These are phyloP conservation scores for Aphodius sticticus DNA, from an alignment of 2,888 invertebrate genomes.

Conservation along the genomic window DNA sequence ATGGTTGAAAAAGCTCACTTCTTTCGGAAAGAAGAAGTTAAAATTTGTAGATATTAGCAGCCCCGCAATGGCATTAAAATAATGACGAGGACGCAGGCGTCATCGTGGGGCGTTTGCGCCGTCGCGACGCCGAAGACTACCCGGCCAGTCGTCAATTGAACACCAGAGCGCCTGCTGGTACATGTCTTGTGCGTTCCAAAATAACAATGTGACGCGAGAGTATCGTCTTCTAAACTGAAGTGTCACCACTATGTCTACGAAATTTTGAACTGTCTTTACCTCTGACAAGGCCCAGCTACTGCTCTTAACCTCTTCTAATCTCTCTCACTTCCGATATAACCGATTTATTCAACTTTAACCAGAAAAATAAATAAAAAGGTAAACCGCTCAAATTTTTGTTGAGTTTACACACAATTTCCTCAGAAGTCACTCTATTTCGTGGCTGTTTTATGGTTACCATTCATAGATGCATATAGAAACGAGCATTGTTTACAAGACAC, in stretches of 20 bases:
- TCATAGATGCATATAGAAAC: neutral
- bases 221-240: slow-evolving; percentile 8
- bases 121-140: slow-evolving; percentile 47
- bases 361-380: neutral
- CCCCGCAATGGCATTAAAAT: slow-evolving; percentile 55
- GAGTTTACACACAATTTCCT: neutral
- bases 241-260: neutral
- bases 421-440: neutral
- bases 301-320: neutral
- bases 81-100: slow-evolving; percentile 53
- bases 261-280: neutral
- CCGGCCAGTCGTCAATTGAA: slow-evolving; percentile 48
- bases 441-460: neutral
- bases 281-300: neutral
- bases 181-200: slow-evolving; percentile 36
- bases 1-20: neutral
- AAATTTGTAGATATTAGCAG: slow-evolving; percentile 51
- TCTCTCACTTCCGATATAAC: neutral
- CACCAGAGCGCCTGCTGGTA: slow-evolving; percentile 32
- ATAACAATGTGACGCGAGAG: slow-evolving; percentile 42
- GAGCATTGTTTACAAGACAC: neutral
- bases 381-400: neutral
- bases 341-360: neutral
- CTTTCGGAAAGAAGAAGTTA: slow-evolving; percentile 8
- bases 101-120: slow-evolving; percentile 45